A percentile compares a stretch with the other conserved stretches of the same genome.
Conservation (phyloP, 2,888 invertebrate genomes). For the Listrodromus nycthemerus region DNA sequence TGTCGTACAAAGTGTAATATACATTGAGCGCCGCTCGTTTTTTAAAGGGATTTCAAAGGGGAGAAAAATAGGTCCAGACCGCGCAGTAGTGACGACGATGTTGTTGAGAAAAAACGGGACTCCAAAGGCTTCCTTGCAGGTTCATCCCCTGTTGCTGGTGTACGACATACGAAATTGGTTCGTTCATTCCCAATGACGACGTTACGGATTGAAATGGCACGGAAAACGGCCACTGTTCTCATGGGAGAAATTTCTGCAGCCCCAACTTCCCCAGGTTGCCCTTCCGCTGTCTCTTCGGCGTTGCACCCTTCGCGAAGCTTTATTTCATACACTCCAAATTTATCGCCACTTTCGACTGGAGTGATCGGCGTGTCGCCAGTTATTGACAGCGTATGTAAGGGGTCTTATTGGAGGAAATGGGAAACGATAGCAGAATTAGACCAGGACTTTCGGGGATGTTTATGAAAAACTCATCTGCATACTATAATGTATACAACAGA, state of each 20-base stretch:
- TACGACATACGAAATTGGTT: slow-evolving; percentile 60
- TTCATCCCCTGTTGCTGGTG: slow-evolving; percentile 33
- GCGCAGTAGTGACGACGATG: slow-evolving; percentile 5
- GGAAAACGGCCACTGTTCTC: slow-evolving; percentile 82
- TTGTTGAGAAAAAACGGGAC: slow-evolving; percentile 50
- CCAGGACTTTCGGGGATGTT: no score
- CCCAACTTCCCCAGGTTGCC: slow-evolving; percentile 26
- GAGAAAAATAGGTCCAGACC: slow-evolving; percentile 37
- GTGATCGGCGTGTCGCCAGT: no score
- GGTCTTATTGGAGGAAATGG: no score
- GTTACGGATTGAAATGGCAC: slow-evolving; percentile 83
- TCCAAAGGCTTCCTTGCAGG: slow-evolving; percentile 51
- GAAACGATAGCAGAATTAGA: no score
- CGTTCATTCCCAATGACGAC: slow-evolving; percentile 77
- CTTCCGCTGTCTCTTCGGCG: not conserved
- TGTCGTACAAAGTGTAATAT: slow-evolving; percentile 40
- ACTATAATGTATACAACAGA: no score
- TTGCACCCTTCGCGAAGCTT: no score
- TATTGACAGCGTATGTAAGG: no score
- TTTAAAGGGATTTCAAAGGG: slow-evolving; percentile 44
- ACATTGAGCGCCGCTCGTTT: slow-evolving; percentile 35
- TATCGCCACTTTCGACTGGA: no score
- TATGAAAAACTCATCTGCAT: no score
- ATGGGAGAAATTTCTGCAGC: slow-evolving; percentile 78
- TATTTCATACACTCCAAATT: no score